phyloP scores from a whole-genome alignment of 2,888 invertebrate genomes.

The Caenorhabditis auriculariae region DNA sequence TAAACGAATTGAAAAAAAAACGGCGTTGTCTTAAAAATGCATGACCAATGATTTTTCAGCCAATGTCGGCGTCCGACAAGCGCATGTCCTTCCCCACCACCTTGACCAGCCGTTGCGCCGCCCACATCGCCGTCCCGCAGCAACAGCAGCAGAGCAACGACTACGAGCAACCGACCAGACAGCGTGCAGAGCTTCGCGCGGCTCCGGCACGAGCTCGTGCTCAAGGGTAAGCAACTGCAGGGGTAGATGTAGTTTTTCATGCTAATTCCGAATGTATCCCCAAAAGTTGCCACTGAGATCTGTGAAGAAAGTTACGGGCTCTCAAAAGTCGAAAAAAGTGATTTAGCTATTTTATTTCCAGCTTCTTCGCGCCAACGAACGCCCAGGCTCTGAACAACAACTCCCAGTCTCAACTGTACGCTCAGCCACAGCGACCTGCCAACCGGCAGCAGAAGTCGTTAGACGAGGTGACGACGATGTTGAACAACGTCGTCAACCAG shows the following conservation, averaged over 20 bases:
- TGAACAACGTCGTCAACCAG: slow-evolving; percentile 42
- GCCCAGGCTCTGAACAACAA: too few species aligned
- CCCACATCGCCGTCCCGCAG: slow-evolving; percentile 14
- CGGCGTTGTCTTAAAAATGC: background rate
- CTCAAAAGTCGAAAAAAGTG: too few species aligned
- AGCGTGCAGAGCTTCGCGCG: slow-evolving; percentile 16
- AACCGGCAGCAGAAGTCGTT: slow-evolving; percentile 26
- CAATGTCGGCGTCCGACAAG: slow-evolving; percentile 30
- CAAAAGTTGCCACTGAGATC: slow-evolving; percentile 4
- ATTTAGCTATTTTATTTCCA: too few species aligned
- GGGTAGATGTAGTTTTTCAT: background rate
- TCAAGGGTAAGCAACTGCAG: slow-evolving; percentile 14
- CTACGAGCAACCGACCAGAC: slow-evolving; percentile 25
- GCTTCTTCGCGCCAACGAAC: too few species aligned
- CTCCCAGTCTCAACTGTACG: too few species aligned
- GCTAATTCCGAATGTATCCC: background rate
- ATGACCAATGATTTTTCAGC: slow-evolving; percentile 9
- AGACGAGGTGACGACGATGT: slow-evolving; percentile 50
- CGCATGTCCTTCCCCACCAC: slow-evolving; percentile 47
- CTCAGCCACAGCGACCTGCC: background rate
- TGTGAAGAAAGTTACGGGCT: too few species aligned
- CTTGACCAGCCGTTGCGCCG: too few species aligned
- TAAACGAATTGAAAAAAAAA: slow-evolving; percentile 7
- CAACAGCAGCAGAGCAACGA: slow-evolving; percentile 14
- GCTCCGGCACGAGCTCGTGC: slow-evolving; percentile 17